These are phyloP conservation scores for Dicrurus megarhynchus DNA, from an alignment of 2,113 vertebrate species.

Conservation along the genomic window DNA sequence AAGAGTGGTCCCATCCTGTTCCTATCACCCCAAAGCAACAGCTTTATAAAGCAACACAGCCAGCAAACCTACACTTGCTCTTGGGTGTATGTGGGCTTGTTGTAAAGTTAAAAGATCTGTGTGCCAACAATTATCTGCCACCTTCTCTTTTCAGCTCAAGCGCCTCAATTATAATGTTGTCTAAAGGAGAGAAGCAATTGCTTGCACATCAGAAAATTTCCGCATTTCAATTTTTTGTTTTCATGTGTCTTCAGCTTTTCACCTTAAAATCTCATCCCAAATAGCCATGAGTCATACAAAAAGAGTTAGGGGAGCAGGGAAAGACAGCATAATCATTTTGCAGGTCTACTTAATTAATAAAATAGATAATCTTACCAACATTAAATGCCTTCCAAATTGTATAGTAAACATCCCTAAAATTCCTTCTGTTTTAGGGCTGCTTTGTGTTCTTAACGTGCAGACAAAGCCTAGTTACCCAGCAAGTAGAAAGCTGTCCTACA, in stretches of 20 bases:
- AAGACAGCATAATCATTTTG: neutral
- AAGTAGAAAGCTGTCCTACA: neutral
- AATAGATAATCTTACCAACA: neutral
- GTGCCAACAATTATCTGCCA: neutral
- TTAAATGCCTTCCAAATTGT: neutral
- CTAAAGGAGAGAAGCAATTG: neutral
- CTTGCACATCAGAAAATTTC: neutral
- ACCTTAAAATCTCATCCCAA: neutral
- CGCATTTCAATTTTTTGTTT: neutral
- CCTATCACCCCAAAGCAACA: neutral
- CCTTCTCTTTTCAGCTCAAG: neutral
- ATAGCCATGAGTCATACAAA: neutral
- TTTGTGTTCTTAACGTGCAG: neutral
- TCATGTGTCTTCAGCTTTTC: neutral
- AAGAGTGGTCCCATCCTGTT: neutral
- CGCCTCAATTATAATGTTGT: neutral
- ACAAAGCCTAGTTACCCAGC: neutral
- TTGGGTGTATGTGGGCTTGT: accelerated
- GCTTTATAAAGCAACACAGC: neutral
- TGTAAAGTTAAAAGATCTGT: neutral
- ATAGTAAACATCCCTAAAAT: neutral
- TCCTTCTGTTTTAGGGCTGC: neutral
- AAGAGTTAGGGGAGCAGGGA: neutral
- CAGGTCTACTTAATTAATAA: neutral
- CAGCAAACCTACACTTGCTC: neutral